These are phyloP conservation scores for Mastacembelus armatus DNA, from an alignment of 2,797 vertebrate genomes.

Conservation along the genomic window DNA sequence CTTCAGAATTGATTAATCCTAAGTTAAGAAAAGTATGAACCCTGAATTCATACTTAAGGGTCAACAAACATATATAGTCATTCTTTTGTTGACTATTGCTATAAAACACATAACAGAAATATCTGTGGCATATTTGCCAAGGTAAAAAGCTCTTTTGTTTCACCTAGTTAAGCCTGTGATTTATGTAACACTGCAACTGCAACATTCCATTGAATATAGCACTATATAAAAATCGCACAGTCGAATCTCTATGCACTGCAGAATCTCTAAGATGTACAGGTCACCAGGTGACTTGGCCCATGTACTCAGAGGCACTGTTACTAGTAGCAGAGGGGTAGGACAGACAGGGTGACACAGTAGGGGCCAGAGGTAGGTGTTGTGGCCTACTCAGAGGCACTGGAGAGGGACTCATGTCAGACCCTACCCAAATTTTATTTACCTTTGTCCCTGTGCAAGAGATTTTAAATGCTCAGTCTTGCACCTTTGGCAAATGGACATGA, in stretches of 20 bases:
- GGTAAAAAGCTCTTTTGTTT: conserved; percentile 24
- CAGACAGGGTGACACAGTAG: conserved; percentile 7
- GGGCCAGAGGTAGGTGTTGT: conserved; percentile 34
- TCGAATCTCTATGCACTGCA: conserved; percentile 10
- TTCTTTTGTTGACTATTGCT: conserved; percentile 2
- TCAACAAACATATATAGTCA: conserved; percentile 29
- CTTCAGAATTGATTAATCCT: not conserved
- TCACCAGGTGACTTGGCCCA: conserved; percentile 34
- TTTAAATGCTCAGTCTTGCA: not conserved
- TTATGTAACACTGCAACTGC: conserved; percentile 35
- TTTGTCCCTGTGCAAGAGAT: conserved; percentile 2
- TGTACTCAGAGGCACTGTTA: conserved; percentile 49
- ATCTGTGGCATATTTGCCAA: conserved; percentile 68
- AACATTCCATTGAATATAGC: conserved; percentile 74
- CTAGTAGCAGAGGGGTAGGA: conserved; percentile 28
- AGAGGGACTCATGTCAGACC: conserved; percentile 2
- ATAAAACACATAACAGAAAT: conserved; percentile 38
- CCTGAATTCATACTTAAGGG: too few relatives aligned
- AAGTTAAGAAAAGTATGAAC: too few relatives aligned
- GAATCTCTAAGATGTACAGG: conserved; percentile 40
- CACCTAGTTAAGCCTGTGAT: conserved; percentile 45
- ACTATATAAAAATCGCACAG: conserved; percentile 29
- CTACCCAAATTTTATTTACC: not conserved
- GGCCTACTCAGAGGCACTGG: conserved; percentile 15
- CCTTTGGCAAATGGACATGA: not conserved